Evolutionary conservation across 2,888 invertebrate species (phyloP).

Genomic region (Drosophila nr. perissopoda): DNA sequence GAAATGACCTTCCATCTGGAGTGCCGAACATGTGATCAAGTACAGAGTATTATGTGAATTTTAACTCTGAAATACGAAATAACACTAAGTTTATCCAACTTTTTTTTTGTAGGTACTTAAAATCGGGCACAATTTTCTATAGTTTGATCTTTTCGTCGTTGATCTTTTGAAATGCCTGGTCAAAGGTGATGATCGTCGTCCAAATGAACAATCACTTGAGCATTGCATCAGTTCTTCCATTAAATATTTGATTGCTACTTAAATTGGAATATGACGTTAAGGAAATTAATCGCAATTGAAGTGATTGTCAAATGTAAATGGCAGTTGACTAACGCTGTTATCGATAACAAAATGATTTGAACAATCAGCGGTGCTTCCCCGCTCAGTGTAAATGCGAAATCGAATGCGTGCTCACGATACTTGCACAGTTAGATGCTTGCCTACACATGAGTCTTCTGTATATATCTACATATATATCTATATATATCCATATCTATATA

Average conservation of each 20-base stretch:
- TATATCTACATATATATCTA: background rate
- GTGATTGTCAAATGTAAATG: background rate
- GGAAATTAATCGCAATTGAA: background rate
- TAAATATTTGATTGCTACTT: background rate
- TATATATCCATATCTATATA: constrained; percentile 3
- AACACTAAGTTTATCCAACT: background rate
- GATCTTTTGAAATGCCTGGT: background rate
- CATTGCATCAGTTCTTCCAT: background rate
- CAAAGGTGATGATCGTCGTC: background rate
- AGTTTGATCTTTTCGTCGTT: background rate
- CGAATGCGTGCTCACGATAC: constrained; percentile 45
- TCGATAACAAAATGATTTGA: constrained; percentile 1
- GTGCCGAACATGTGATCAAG: background rate
- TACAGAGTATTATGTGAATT: background rate
- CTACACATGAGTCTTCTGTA: background rate
- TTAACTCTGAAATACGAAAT: background rate
- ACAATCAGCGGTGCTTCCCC: constrained; percentile 2
- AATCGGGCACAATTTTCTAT: background rate
- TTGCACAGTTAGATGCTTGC: constrained; percentile 47
- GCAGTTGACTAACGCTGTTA: background rate
- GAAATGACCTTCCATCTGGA: background rate
- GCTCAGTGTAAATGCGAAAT: constrained; percentile 19
- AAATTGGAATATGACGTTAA: background rate
- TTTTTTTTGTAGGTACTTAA: background rate
- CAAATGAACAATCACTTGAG: background rate